Evolutionary conservation across 1,140 invertebrate species (phyloP).

Genomic region (Antheraea pernyi): DNA sequence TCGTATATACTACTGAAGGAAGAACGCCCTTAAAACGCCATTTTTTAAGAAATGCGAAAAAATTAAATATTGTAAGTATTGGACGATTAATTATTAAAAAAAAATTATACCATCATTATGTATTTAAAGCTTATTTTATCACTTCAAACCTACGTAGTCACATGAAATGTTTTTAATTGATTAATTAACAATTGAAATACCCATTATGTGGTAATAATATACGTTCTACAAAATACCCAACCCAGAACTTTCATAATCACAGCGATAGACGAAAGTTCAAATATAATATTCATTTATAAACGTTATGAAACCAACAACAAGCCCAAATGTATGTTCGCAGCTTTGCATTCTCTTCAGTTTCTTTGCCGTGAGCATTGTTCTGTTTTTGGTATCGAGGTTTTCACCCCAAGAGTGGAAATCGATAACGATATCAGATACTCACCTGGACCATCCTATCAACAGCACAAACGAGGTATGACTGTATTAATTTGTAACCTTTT

Average conservation of each 20-base stretch:
- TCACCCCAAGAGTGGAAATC: slow-evolving; percentile 95
- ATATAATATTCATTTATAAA: slow-evolving; percentile 18
- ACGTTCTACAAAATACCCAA: background rate
- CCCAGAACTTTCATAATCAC: background rate
- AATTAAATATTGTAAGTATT: no score
- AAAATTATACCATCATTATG: no score
- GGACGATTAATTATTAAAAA: no score
- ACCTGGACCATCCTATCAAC: slow-evolving; percentile 60
- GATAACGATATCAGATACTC: slow-evolving; percentile 55
- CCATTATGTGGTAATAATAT: background rate
- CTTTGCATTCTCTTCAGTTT: slow-evolving; percentile 97
- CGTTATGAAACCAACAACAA: slow-evolving; percentile 17
- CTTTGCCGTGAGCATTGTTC: slow-evolving; percentile 96
- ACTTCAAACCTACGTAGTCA: no score
- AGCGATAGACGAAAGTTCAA: slow-evolving; percentile 8
- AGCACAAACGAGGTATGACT: slow-evolving; percentile 65
- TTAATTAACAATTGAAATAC: background rate
- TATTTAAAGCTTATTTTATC: background rate
- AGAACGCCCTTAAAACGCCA: no score
- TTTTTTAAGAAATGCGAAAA: no score
- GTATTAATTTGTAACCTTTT: background rate
- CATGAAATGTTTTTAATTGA: no score
- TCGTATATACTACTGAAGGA: no score
- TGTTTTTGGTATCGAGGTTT: slow-evolving; percentile 96
- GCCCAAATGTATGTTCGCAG: slow-evolving; percentile 50